Conservation (phyloP, 2,797 vertebrate genomes). For the Acestrorhynchus altus region DNA sequence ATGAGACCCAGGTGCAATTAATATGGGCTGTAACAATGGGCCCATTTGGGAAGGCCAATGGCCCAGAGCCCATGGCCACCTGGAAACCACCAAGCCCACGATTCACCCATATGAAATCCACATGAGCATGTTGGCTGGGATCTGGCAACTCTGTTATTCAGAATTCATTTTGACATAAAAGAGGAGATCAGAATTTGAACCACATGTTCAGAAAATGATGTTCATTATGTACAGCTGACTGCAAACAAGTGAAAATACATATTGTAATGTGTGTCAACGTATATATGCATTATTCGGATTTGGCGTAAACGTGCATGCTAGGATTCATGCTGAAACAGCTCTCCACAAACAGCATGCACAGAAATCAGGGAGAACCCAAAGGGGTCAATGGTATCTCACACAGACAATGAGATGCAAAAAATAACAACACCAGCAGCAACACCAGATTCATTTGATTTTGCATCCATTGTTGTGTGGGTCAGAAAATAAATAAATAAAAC, state of each 20-base stretch:
- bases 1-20: no score
- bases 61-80: no score
- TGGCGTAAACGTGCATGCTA: conserved; percentile 54
- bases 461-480: conserved; percentile 59
- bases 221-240: not conserved
- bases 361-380: conserved; percentile 63
- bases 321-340: conserved; percentile 49
- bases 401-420: conserved; percentile 63
- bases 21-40: no score
- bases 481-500: conserved; percentile 28
- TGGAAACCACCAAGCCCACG: no score
- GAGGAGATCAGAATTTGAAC: not conserved
- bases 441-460: conserved; percentile 45
- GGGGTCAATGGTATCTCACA: conserved; percentile 59
- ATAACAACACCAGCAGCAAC: conserved; percentile 8
- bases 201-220: not conserved
- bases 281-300: conserved; percentile 1
- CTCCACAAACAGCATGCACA: conserved; percentile 58
- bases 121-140: no score
- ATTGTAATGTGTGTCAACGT: not conserved
- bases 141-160: not conserved
- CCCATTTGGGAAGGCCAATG: no score
- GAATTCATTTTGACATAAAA: conserved; percentile 5
- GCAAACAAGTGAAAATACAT: not conserved
- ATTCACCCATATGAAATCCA: no score